Conservation (phyloP, 2,888 invertebrate genomes). For the Tridacna gigas region DNA sequence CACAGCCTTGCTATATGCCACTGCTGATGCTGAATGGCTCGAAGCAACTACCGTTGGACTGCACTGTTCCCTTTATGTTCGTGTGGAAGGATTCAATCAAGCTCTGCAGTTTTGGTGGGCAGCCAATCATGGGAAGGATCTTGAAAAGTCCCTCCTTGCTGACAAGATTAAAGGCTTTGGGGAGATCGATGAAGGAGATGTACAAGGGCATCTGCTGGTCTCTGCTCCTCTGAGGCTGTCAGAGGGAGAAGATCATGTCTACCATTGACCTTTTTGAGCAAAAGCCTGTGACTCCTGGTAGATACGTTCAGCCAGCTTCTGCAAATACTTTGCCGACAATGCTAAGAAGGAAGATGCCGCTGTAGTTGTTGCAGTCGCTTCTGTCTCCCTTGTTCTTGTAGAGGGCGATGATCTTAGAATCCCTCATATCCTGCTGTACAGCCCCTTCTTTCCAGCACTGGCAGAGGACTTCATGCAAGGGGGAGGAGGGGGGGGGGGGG, state of each 20-base stretch:
- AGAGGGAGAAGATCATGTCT: conserved; percentile 52
- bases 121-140: conserved; percentile 41
- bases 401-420: conserved; percentile 50
- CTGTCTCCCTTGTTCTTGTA: conserved; percentile 64
- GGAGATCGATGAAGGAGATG: conserved; percentile 53
- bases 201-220: conserved; percentile 57
- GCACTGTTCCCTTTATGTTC: conserved; percentile 41
- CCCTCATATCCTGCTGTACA: conserved; percentile 58
- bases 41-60: conserved; percentile 23
- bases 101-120: conserved; percentile 36
- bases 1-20: conserved; percentile 39
- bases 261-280: no score
- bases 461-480: conserved; percentile 8
- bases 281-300: no score
- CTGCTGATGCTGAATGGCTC: conserved; percentile 8
- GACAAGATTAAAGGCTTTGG: conserved; percentile 44
- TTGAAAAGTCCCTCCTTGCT: conserved; percentile 49
- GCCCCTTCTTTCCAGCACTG: conserved; percentile 25
- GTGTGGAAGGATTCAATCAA: conserved; percentile 45
- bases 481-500: background rate
- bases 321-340: conserved; percentile 48
- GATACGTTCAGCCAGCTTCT: conserved; percentile 9
- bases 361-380: conserved; percentile 60
- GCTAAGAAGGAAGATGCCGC: conserved; percentile 58
- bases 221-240: no score